Conservation (phyloP, 2,113 vertebrate genomes). For the Tachysurus vachellii region DNA sequence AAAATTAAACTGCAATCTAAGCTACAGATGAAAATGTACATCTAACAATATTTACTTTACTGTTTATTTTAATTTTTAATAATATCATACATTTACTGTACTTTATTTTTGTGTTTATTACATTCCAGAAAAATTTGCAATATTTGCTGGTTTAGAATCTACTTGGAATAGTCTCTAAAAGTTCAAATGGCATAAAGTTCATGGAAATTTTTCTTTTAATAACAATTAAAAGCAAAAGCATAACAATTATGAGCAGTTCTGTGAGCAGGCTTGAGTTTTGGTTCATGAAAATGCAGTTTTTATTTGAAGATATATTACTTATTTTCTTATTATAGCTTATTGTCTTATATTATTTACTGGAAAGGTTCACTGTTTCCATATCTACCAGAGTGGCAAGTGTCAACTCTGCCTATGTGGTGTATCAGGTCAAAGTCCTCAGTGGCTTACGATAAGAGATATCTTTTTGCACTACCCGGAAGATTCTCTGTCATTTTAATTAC, state of each 20-base stretch:
- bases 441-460: not conserved
- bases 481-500: not conserved
- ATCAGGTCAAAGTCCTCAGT: constrained; percentile 8
- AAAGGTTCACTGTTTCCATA: not conserved
- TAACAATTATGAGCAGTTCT: too few species aligned
- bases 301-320: too few species aligned
- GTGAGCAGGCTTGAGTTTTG: too few species aligned
- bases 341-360: not conserved
- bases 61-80: not conserved
- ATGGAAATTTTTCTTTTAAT: not conserved
- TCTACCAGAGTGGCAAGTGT: not conserved
- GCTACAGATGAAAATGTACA: not conserved
- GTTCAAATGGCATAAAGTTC: not conserved
- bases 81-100: not conserved
- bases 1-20: not conserved
- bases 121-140: not conserved
- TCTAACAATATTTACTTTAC: not conserved
- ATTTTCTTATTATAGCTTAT: not conserved
- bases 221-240: too few species aligned
- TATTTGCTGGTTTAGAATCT: not conserved
- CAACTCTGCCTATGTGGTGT: not conserved
- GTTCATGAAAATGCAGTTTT: too few species aligned
- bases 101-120: not conserved
- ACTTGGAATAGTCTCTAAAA: not conserved
- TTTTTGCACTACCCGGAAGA: not conserved